Base-by-base conservation (phyloP, 1,140 invertebrate species). In the Rhyzopertha dominica region DNA sequence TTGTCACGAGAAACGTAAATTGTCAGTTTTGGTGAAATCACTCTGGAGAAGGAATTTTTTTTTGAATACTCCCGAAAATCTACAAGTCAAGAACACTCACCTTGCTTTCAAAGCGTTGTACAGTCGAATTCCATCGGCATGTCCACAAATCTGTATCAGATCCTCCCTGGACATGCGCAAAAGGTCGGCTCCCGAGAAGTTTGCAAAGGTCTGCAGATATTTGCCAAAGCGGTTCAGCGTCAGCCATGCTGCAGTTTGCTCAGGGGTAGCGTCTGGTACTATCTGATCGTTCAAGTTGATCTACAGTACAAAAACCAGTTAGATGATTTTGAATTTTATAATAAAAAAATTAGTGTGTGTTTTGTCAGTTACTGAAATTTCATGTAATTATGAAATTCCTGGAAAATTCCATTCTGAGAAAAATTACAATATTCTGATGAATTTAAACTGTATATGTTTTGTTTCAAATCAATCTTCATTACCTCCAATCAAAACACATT, bases 61-160 rank as follows among this genome's bases (percentile, higher is more conserved):
- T n/a, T n/a, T n/a, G n/a, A n/a, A n/a, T n/a, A n/a, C n/a, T n/a
- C n/a, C n/a, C 24, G 1, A 8, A 40, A 25, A 35, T 20, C 14
- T 28, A 14, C 35, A 24, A 12, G 26, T 20, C 10, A 25, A 37
- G 23, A n/a, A n/a, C n/a, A 76, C 78, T 79, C 63, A 82, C 75
- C 82, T 85, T 35, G 79, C 73, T 49, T 94, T 89, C 29, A 97
- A 69, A 29, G 87, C 84, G 71, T 96, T 96, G 67, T 82, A 93
- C 24, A 97, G 75, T 54, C 92, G 76, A 40, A 97, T 94, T 9
- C 84, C 85, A 67, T 96, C 91, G 37, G 90, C 85, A 24, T 95
- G 69, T 1, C 92, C 92, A 67, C 91, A 95, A 37, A 97, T 93
- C 70, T 95, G 87, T 36, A 95, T 90, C 9, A 95, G 72, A 71